Conservation (phyloP, 2,113 vertebrate species). For the Pelecanoides urinatrix region DNA sequence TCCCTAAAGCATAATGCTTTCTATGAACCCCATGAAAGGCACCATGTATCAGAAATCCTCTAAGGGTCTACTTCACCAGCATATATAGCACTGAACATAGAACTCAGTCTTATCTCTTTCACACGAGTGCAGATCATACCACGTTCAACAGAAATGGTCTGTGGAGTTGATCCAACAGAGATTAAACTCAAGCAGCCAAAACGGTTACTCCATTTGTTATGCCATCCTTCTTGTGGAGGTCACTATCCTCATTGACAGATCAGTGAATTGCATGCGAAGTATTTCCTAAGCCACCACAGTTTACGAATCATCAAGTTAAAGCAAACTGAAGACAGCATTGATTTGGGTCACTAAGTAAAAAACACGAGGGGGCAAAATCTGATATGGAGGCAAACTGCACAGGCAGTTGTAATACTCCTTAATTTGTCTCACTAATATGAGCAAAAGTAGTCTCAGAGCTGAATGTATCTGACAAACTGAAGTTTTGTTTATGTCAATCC, state of each 20-base stretch:
- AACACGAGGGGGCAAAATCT: too few relatives aligned
- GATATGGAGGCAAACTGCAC: not conserved
- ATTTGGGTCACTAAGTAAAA: not conserved
- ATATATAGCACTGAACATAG: not conserved
- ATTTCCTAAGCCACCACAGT: not conserved
- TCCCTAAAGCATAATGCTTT: not conserved
- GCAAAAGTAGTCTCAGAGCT: not conserved
- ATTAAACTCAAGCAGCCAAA: not conserved
- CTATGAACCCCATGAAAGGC: not conserved
- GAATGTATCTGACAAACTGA: not conserved
- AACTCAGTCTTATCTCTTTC: not conserved
- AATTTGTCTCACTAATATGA: not conserved
- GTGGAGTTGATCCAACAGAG: not conserved
- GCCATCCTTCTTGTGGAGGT: not conserved
- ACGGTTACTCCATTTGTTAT: not conserved
- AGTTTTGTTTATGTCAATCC: not conserved
- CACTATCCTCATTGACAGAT: not conserved
- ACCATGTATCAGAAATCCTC: not conserved
- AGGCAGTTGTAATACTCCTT: not conserved
- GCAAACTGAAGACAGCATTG: not conserved
- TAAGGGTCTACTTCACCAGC: not conserved
- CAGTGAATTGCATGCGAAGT: not conserved
- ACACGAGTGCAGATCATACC: not conserved
- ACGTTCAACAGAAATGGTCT: not conserved
- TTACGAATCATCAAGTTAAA: not conserved